A percentile compares a stretch with the other conserved stretches of the same genome.
phyloP scores from a whole-genome alignment of 2,888 invertebrate species.

The Rhagonycha fulva region DNA sequence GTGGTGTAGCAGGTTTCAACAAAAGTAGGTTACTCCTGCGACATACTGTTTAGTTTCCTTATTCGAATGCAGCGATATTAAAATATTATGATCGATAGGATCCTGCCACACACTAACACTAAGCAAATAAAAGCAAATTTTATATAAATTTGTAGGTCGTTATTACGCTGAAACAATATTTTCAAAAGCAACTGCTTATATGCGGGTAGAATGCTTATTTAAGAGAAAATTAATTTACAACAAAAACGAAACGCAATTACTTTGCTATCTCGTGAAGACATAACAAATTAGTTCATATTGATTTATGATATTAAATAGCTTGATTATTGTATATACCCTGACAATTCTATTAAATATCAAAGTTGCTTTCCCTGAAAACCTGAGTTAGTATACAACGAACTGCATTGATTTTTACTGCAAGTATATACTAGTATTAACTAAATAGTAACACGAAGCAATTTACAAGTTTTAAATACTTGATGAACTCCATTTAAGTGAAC shows the following conservation, averaged over 20 bases:
- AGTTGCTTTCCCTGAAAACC: conserved; percentile 24
- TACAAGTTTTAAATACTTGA: not conserved
- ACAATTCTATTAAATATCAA: conserved; percentile 20
- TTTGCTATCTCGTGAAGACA: not conserved
- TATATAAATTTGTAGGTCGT: not conserved
- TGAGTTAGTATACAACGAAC: conserved; percentile 20
- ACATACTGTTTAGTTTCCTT: not conserved
- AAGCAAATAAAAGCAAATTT: not conserved
- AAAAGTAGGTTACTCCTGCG: not conserved
- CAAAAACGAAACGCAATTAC: not conserved
- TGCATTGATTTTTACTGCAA: conserved; percentile 28
- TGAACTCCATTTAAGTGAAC: not conserved
- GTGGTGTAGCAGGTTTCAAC: not conserved
- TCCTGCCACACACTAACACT: not conserved
- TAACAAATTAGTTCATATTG: not conserved
- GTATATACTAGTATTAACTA: conserved; percentile 16
- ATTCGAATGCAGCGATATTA: not conserved
- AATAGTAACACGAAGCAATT: conserved; percentile 9
- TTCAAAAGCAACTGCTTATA: not conserved
- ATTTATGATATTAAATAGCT: not conserved
- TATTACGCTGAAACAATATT: not conserved
- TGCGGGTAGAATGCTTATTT: not conserved
- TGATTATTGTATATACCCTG: not conserved
- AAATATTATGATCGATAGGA: not conserved
- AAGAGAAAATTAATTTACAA: not conserved